These are phyloP conservation scores for Petrophora chlorosata DNA, from an alignment of 2,888 invertebrate species.

Conservation along the genomic window DNA sequence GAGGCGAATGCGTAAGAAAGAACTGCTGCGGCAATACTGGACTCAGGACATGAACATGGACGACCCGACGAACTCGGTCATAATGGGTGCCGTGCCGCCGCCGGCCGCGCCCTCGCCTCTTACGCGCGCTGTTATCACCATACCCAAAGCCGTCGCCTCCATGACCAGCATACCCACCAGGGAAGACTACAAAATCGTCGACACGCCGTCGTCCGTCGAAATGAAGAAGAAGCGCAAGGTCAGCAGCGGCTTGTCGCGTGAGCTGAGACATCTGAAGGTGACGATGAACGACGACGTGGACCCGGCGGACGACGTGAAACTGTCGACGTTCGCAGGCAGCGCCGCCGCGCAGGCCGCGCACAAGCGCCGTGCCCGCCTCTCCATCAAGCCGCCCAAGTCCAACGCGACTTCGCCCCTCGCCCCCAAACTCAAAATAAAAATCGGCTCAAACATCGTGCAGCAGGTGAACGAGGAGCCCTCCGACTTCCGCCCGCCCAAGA, in stretches of 20 bases:
- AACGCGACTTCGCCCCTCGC: conserved; percentile 64
- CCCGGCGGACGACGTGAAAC: conserved; percentile 61
- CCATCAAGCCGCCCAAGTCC: conserved; percentile 53
- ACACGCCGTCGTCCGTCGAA: conserved; percentile 83
- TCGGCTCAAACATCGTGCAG: conserved; percentile 84
- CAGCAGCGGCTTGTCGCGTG: conserved; percentile 81
- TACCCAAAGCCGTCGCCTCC: conserved; percentile 94
- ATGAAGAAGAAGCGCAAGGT: conserved; percentile 87
- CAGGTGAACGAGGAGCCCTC: conserved; percentile 77
- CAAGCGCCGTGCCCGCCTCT: conserved; percentile 63
- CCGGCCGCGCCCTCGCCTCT: conserved; percentile 85
- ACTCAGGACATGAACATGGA: conserved; percentile 94
- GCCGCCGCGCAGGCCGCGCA: conserved; percentile 48
- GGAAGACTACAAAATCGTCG: conserved; percentile 90
- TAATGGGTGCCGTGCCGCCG: conserved; percentile 78
- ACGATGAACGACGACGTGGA: conserved; percentile 83
- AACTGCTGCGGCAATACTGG: conserved; percentile 90
- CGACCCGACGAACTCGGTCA: conserved; percentile 85
- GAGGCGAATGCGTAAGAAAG: conserved; percentile 95
- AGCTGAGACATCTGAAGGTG: conserved; percentile 86
- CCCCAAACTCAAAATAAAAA: conserved; percentile 92
- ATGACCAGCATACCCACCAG: conserved; percentile 94
- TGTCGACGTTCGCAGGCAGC: conserved; percentile 50
- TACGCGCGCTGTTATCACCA: conserved; percentile 89
- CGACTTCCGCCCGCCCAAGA: conserved; percentile 90